A percentile compares a stretch with the other conserved stretches of the same genome.
Conservation (phyloP, 1,140 invertebrate genomes). For the Idris sp. region DNA sequence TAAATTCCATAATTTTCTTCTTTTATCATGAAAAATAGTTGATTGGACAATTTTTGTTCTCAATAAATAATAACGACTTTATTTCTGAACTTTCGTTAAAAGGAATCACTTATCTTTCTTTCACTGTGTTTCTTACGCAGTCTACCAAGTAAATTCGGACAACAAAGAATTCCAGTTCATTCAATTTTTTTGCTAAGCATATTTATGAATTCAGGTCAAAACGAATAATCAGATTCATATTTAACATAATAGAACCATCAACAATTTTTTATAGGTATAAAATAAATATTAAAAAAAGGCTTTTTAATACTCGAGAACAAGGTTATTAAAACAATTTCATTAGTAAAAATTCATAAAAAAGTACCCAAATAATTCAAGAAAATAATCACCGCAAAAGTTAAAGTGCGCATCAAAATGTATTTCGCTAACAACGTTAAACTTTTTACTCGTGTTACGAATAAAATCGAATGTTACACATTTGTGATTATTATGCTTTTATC, state of each 20-base stretch:
- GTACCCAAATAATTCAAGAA: constrained; percentile 25
- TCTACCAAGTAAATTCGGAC: constrained; percentile 23
- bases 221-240: not conserved
- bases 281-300: constrained; percentile 3
- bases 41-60: constrained; percentile 28
- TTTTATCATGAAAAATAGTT: constrained; percentile 25
- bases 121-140: constrained; percentile 20
- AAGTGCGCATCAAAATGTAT: constrained; percentile 12
- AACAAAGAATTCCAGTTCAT: constrained; percentile 45
- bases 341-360: constrained; percentile 22
- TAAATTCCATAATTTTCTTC: too few relatives aligned
- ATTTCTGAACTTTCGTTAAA: constrained; percentile 22
- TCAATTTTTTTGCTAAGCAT: constrained; percentile 36
- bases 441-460: constrained; percentile 39
- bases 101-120: constrained; percentile 41
- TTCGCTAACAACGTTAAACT: constrained; percentile 36
- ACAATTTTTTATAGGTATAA: too few relatives aligned
- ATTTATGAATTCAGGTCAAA: constrained; percentile 37
- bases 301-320: constrained; percentile 6
- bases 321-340: constrained; percentile 20
- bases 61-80: constrained; percentile 40
- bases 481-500: constrained; percentile 63
- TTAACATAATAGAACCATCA: too few relatives aligned
- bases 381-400: constrained; percentile 30
- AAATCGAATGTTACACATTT: constrained; percentile 67